Evolutionary conservation across 2,888 invertebrate genomes (phyloP).

Genomic region (Leucania comma): DNA sequence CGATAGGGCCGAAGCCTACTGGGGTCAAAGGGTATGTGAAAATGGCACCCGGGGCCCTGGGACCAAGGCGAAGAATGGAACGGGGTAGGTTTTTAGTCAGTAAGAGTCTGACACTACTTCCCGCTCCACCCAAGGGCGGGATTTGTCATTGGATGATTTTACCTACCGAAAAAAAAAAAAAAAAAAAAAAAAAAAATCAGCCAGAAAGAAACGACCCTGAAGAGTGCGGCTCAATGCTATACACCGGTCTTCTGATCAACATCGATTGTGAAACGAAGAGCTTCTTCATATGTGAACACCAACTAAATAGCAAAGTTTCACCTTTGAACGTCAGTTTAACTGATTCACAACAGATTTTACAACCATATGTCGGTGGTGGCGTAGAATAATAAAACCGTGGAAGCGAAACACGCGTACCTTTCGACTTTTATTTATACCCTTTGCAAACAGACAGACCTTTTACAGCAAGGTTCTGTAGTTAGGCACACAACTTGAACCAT

Average conservation of each 20-base stretch:
- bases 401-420: neutral
- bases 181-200: too few species aligned
- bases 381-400: neutral
- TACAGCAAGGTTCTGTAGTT: too few species aligned
- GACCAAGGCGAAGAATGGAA: too few species aligned
- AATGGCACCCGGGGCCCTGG: too few species aligned
- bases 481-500: too few species aligned
- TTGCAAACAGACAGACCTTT: neutral
- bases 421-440: neutral
- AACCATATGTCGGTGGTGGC: slow-evolving; percentile 17
- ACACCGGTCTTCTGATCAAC: slow-evolving; percentile 77
- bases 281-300: slow-evolving; percentile 82
- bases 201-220: slow-evolving; percentile 69
- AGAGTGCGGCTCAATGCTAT: slow-evolving; percentile 77
- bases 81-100: too few species aligned
- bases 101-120: too few species aligned
- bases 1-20: too few species aligned
- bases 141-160: too few species aligned
- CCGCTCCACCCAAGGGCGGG: too few species aligned
- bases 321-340: neutral
- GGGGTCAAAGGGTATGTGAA: too few species aligned
- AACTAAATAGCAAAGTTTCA: neutral
- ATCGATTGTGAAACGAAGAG: slow-evolving; percentile 72
- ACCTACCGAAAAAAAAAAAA: too few species aligned
- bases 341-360: neutral